Conservation (phyloP, 2,797 vertebrate species). For the Nothura maculosa region DNA sequence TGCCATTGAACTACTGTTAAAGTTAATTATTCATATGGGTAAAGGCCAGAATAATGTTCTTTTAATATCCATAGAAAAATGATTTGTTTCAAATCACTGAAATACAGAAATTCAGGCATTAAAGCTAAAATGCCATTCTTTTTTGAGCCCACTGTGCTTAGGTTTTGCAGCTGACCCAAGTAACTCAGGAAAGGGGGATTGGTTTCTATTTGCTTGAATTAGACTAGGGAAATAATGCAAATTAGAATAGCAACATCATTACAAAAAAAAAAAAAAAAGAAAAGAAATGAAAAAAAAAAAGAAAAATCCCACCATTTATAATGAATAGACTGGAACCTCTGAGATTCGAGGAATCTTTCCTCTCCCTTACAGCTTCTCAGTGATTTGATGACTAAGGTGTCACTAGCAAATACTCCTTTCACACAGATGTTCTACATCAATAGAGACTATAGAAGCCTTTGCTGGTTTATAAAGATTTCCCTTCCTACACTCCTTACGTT, state of each 20-base stretch:
- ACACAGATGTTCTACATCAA: not conserved
- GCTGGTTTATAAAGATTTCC: not conserved
- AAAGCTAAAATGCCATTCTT: constrained; percentile 5
- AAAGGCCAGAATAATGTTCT: not conserved
- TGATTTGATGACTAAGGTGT: not conserved
- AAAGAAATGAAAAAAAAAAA: too few relatives aligned
- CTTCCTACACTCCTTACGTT: not conserved
- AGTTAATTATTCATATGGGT: not conserved
- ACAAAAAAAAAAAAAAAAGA: not conserved
- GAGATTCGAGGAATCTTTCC: not conserved
- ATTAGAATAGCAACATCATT: not conserved
- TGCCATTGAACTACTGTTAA: not conserved
- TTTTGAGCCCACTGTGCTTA: not conserved
- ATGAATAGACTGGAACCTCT: not conserved
- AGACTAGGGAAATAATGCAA: not conserved
- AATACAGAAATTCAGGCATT: not conserved
- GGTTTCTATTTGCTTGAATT: not conserved
- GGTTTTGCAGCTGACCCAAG: not conserved
- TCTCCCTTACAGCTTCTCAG: fast-evolving
- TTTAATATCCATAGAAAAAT: not conserved
- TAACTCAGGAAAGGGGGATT: not conserved
- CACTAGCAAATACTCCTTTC: not conserved
- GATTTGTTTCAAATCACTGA: not conserved
- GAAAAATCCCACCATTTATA: not conserved
- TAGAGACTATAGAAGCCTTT: not conserved